These are phyloP conservation scores for Acleris holmiana DNA, from an alignment of 2,888 invertebrate genomes.

Conservation along the genomic window DNA sequence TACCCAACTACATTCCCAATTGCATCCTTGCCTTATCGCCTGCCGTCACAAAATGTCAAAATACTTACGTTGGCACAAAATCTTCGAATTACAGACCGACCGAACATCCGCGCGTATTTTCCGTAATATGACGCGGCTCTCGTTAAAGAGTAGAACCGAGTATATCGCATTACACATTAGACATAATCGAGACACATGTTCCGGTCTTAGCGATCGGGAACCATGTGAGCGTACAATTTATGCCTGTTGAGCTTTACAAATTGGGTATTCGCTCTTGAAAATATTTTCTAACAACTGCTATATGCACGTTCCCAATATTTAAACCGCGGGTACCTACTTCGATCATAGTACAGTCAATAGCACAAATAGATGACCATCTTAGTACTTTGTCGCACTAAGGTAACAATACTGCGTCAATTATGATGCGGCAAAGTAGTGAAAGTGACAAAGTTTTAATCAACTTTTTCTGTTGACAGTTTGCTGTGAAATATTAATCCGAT, in stretches of 20 bases:
- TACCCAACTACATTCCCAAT: slow-evolving; percentile 1
- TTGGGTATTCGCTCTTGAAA: too few relatives aligned
- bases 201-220: slow-evolving; percentile 55
- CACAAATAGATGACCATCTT: too few relatives aligned
- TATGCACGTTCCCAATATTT: too few relatives aligned
- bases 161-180: slow-evolving; percentile 52
- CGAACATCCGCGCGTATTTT: slow-evolving; percentile 30
- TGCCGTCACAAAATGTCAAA: slow-evolving; percentile 30
- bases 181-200: slow-evolving; percentile 64
- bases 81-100: slow-evolving; percentile 26
- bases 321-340: too few relatives aligned
- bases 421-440: too few relatives aligned
- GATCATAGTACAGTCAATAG: too few relatives aligned
- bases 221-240: slow-evolving; percentile 43
- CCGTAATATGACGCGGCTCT: slow-evolving; percentile 32
- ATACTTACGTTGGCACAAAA: slow-evolving; percentile 21
- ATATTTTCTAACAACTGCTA: too few relatives aligned
- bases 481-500: too few relatives aligned
- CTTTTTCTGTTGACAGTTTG: too few relatives aligned
- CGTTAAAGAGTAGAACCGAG: slow-evolving; percentile 31
- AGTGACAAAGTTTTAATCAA: too few relatives aligned
- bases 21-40: slow-evolving; percentile 29
- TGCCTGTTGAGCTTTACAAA: slow-evolving; percentile 20
- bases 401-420: too few relatives aligned
- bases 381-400: too few relatives aligned